These are phyloP conservation scores for Dicaeum eximium DNA, from an alignment of 2,113 vertebrate genomes.

Conservation along the genomic window DNA sequence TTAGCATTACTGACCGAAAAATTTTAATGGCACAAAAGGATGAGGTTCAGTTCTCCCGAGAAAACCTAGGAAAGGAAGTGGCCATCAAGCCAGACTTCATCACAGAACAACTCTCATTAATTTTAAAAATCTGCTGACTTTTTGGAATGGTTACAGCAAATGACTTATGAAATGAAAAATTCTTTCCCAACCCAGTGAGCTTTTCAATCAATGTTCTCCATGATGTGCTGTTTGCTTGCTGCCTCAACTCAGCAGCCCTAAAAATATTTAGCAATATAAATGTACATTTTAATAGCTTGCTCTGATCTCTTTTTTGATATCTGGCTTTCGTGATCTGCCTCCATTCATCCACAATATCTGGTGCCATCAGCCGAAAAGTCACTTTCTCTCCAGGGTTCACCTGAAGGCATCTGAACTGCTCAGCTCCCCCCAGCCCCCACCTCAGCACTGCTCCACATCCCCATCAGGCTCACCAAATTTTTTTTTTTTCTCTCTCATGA, in stretches of 20 bases:
- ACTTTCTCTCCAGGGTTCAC: constrained; percentile 39
- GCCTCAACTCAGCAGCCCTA: constrained; percentile 48
- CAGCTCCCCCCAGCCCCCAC: background rate
- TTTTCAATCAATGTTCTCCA: constrained; percentile 56
- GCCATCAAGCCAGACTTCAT: constrained; percentile 42
- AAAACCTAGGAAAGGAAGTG: background rate
- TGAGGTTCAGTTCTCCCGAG: background rate
- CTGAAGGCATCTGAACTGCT: background rate
- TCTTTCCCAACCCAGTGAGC: constrained; percentile 56
- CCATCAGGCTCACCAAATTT: background rate
- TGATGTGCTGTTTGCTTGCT: constrained; percentile 61
- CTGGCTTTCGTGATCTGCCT: constrained; percentile 31
- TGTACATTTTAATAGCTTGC: constrained; percentile 60
- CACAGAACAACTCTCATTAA: constrained; percentile 31
- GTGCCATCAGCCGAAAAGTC: constrained; percentile 45
- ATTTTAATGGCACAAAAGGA: background rate
- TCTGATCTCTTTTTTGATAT: constrained; percentile 48
- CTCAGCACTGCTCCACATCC: background rate
- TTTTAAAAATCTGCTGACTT: constrained; percentile 62
- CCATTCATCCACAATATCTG: constrained; percentile 32
- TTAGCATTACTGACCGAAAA: constrained; percentile 19
- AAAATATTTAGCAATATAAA: constrained; percentile 66
- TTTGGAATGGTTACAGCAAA: constrained; percentile 65
- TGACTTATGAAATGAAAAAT: constrained; percentile 68
- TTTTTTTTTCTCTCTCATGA: background rate